Base-by-base conservation (phyloP, 2,888 invertebrate genomes). In the Holacanthella duospinosa region DNA sequence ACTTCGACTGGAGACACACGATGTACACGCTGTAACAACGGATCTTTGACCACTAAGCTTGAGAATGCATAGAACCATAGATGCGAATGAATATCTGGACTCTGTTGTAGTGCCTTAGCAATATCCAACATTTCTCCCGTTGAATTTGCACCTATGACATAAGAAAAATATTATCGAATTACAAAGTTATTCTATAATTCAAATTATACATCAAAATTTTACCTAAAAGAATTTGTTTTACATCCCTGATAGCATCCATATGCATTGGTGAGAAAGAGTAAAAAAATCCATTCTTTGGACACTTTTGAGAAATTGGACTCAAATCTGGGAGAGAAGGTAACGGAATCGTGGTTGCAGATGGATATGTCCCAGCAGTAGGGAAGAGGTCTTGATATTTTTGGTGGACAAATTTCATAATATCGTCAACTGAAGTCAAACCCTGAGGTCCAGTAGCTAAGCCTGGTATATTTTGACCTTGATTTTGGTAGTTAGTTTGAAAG, bases 261-360 rank as follows among this genome's bases (percentile, higher is more conserved):
- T 59, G 59, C 21, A 26, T 3, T 3, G 59, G 59, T 25, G 25
- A 29, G 43, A 59, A 59, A 2, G 44, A 26, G 44, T 59, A 43
- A 27, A 44, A 59, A 26, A 59, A 59, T 12, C 25, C 59, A 43
- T 24, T 43, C 21, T 36, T 43, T 59, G 59, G 59, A 27, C 59
- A 59, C 6, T 29, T 36, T 19, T 16, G 12, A 29, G 27, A 28
- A 57, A 57, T 57, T 28, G 6, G 29, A 9, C n/a, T 29, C 36
- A 57, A 36, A 21, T 36, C 27, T 6, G 55, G 55, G 3, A 55
- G 48, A 16, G 48, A 21, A 4, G 19, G 21, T 4, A 48, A 21
- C 4, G 12, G 21, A 48, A 9, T 21, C n/a, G 48, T 9, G 21
- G 4, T 21, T 6, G 36, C 9, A 4, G 48, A 21, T 48, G 48